Evolutionary conservation across 2,888 invertebrate species (phyloP), one percentile per base, ranked within the genome.

Genomic region (Zelleria hepariella): DNA sequence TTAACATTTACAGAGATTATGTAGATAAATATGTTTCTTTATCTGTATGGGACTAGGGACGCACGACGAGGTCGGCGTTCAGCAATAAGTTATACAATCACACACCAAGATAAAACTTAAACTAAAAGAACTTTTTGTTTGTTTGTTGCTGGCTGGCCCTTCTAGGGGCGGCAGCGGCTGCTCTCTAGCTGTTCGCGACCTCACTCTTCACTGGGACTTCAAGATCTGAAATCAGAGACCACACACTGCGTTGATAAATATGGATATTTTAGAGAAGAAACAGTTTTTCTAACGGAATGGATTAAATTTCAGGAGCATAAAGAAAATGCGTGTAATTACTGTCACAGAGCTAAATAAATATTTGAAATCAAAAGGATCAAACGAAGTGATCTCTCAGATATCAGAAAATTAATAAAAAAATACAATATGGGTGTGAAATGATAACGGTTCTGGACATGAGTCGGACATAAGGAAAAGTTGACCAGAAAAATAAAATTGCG

Each of bases 41-140:
- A 82, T 83, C 79, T 85, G 85, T 82, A 84, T 80, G 79, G 82
- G 87, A 88, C 87, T 87, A 87, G 87, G 84, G 80, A 82, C 77
- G 82, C 86, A 77, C 82, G 78, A 80, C 78, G 65, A 71, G 72
- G 74, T 70, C 77, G 80, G 80, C 82, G 80, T 79, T 78, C 77
- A 76, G 80, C 82, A 80, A 84, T 85, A 83, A 86, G 84, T 86
- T 84, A 86, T 73, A 75, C 80, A 82, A 82, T 86, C 85, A 86
- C 86, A 86, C 87, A 87, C 86, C 85, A 82, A 82, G 73, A 80
- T 53, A 24, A 53, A 23, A 23, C 25, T 53, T 53, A 53, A 25
- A 15, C n/a, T 7, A 53, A 53, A n/a, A 8, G 23, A 42, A 42
- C 32, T 10, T 3, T 42, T 23, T 23, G 25, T 53, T 23, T 10